Base-by-base conservation (phyloP, 2,888 invertebrate genomes). In the Oscheius sp. region DNA sequence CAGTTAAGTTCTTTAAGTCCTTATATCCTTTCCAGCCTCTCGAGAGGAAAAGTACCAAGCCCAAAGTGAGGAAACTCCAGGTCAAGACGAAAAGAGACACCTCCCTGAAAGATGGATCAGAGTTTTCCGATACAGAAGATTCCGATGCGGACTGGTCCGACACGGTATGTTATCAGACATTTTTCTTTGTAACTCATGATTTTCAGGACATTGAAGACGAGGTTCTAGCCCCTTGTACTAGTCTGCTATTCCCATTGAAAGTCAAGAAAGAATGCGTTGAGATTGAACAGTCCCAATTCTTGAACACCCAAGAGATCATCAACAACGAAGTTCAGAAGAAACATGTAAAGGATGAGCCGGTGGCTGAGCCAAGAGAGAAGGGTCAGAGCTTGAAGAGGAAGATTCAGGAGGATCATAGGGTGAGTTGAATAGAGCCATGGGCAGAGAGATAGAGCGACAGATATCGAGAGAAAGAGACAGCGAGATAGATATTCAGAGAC, bases 131-230 rank as follows among this genome's bases (percentile, higher is more conserved):
- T 21, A 57, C 21, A 3, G 57, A 57, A 29, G 57, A 57, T 13
- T 32, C 60, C 9, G 60, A 60, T 3, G 37, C 13, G 9, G 60
- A 60, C n/a, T 60, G 37, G n/a, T 60, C 60, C 10, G 60, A 60
- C 11, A 60, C 60, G 60, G 60, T 60, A 60, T 53, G 21, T 29
- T 50, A 11, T 50, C 13, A 50, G 9, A 53, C 10, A 7, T n/a
- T 21, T 11, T 53, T 53, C 10, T 7, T 53, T 21, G 4, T 21
- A 10, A 53, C 3, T 4, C 53, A 53, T 53, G 29, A 10, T 7
- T 21, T 53, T n/a, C 5, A 53, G 29, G 53, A 53, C n/a, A 9
- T 11, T 29, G n/a, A 21, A 21, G n/a, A 11, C 53, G n/a, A 21
- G n/a, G 11, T 53, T 53, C 29, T 7, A 3, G n/a, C 3, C 9